Evolutionary conservation across 2,888 invertebrate species (phyloP).

Genomic region (Drosophila mimetica): DNA sequence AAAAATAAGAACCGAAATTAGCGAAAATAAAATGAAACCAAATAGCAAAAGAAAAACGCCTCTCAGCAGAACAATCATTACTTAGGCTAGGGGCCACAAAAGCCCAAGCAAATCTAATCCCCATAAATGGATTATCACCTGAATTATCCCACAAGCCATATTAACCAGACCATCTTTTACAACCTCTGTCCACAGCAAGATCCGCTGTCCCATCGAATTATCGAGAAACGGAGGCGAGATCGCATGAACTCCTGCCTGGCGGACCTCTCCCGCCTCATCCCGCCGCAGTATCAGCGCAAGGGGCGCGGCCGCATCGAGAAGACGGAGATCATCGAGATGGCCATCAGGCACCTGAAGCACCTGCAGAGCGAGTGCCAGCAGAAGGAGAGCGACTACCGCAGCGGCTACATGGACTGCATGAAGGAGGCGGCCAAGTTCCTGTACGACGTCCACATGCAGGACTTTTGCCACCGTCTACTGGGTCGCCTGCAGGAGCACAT

Average conservation of each 20-base stretch:
- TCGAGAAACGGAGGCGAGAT: slow-evolving; percentile 97
- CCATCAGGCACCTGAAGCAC: slow-evolving; percentile 96
- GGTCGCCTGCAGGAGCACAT: slow-evolving; percentile 94
- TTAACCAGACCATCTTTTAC: slow-evolving; percentile 21
- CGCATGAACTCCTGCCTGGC: slow-evolving; percentile 99
- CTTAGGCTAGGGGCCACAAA: slow-evolving; percentile 47
- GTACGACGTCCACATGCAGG: slow-evolving; percentile 93
- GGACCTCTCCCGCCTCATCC: slow-evolving; percentile 96
- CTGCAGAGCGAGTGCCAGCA: slow-evolving; percentile 88
- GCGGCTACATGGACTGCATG: slow-evolving; percentile 96
- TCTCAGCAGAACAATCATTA: slow-evolving; percentile 51
- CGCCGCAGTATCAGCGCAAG: slow-evolving; percentile 96
- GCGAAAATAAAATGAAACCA: slow-evolving; percentile 32
- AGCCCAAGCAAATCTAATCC: slow-evolving; percentile 12
- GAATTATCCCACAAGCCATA: neutral
- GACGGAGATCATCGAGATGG: slow-evolving; percentile 99
- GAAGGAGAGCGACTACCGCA: slow-evolving; percentile 87
- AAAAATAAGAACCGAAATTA: slow-evolving; percentile 26
- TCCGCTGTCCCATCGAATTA: slow-evolving; percentile 98
- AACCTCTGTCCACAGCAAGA: slow-evolving; percentile 88
- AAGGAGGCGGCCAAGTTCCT: slow-evolving; percentile 95
- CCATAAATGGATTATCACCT: neutral
- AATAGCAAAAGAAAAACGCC: slow-evolving; percentile 34
- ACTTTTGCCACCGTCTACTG: slow-evolving; percentile 91
- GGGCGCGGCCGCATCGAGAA: slow-evolving; percentile 98